These are phyloP conservation scores for Scaptomyza polygonia DNA, from an alignment of 2,888 invertebrate species.

Conservation along the genomic window DNA sequence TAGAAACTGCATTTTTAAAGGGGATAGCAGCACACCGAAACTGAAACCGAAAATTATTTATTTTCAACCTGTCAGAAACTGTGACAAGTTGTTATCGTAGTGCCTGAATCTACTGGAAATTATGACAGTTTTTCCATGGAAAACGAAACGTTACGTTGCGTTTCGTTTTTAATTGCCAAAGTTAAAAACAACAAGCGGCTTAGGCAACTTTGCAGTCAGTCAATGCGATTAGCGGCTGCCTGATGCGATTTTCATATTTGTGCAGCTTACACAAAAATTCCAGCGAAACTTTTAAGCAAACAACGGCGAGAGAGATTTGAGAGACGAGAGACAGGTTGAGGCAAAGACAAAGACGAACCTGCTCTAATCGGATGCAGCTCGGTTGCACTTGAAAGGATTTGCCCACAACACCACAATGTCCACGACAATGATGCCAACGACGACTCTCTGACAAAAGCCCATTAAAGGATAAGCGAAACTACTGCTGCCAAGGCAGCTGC, in stretches of 20 bases:
- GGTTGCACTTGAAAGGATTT: constrained; percentile 80
- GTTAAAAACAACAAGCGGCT: constrained; percentile 75
- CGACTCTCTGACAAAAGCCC: constrained; percentile 76
- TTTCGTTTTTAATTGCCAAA: constrained; percentile 73
- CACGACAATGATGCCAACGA: constrained; percentile 27
- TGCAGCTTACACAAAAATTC: constrained; percentile 49
- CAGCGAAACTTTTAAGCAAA: constrained; percentile 57
- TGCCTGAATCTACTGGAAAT: constrained; percentile 43
- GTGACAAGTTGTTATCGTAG: constrained; percentile 73
- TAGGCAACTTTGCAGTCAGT: constrained; percentile 69
- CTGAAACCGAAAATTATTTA: constrained; percentile 35
- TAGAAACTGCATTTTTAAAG: constrained; percentile 48
- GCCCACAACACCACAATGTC: constrained; percentile 37
- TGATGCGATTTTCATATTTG: constrained; percentile 60
- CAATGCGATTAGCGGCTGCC: constrained; percentile 64
- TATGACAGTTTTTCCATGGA: constrained; percentile 59
- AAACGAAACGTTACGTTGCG: constrained; percentile 34
- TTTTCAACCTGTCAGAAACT: constrained; percentile 60
- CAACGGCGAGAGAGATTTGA: constrained; percentile 6
- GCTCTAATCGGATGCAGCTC: constrained; percentile 79
- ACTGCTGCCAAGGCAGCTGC: constrained; percentile 40
- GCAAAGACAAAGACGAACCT: constrained; percentile 69
- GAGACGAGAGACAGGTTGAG: constrained; percentile 42
- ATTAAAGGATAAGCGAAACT: constrained; percentile 70
- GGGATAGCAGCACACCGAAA: constrained; percentile 12